Evolutionary conservation across 2,113 vertebrate genomes (phyloP).

Genomic region (Cacatua alba): DNA sequence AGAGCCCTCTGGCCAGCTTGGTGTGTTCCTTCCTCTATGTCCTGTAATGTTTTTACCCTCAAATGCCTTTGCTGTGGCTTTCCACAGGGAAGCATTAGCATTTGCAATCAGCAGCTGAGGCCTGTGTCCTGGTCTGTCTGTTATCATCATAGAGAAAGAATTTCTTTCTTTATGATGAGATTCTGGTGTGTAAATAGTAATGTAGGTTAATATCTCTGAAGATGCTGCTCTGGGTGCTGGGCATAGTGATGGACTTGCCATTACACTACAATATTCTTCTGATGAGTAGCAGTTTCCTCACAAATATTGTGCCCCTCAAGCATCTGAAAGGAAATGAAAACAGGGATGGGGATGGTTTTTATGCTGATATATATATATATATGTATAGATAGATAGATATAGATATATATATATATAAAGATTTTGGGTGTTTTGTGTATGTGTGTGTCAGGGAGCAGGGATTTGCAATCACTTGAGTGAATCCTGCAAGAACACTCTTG

Average conservation of each 20-base stretch:
- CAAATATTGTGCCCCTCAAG: not conserved
- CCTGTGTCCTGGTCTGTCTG: not conserved
- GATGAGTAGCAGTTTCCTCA: not conserved
- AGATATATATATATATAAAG: fast-evolving
- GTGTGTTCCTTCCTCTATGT: not conserved
- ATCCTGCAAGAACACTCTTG: not conserved
- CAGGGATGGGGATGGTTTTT: not conserved
- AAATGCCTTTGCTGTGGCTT: not conserved
- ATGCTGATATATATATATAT: not conserved
- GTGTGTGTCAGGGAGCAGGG: not conserved
- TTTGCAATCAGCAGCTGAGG: not conserved
- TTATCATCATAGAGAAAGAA: not conserved
- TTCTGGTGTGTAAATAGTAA: not conserved
- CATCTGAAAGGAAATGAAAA: not conserved
- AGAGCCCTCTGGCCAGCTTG: fast-evolving
- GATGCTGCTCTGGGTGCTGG: fast-evolving
- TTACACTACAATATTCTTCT: not conserved
- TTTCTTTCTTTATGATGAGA: not conserved
- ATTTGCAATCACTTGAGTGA: not conserved
- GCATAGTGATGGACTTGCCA: not conserved
- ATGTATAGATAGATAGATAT: not conserved
- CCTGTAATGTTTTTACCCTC: not conserved
- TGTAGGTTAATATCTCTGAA: not conserved
- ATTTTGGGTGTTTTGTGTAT: fast-evolving
- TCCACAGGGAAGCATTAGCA: not conserved